phyloP scores from a whole-genome alignment of 2,888 invertebrate species.

The Argyresthia albistria region DNA sequence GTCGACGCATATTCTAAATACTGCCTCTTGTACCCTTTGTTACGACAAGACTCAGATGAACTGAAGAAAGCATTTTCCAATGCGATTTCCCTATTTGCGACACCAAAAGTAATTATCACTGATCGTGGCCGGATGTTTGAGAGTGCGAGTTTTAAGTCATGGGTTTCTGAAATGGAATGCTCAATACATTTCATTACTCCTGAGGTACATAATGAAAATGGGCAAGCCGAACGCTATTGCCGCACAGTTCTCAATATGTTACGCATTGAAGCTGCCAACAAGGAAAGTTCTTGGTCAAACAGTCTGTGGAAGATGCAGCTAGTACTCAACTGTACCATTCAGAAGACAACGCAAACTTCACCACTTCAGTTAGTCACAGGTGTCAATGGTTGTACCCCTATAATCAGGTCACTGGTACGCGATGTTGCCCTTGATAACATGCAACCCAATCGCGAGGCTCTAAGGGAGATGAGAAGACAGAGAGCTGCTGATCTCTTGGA shows the following conservation, averaged over 20 bases:
- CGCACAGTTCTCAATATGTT: slow-evolving; percentile 9
- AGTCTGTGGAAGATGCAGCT: slow-evolving; percentile 7
- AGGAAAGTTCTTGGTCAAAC: slow-evolving; percentile 2
- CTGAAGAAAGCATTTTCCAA: slow-evolving; percentile 1
- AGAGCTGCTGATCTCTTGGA: neutral
- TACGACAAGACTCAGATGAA: neutral
- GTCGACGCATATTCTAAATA: slow-evolving; percentile 5
- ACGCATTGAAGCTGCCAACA: slow-evolving; percentile 5
- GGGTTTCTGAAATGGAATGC: slow-evolving; percentile 4
- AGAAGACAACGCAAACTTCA: neutral
- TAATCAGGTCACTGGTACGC: slow-evolving; percentile 1
- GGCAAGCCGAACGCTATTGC: slow-evolving; percentile 8
- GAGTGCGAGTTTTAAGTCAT: neutral
- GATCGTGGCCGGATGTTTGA: slow-evolving; percentile 8
- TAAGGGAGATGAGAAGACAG: neutral
- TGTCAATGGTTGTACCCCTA: neutral
- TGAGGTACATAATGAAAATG: slow-evolving; percentile 8
- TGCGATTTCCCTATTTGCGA: slow-evolving; percentile 1
- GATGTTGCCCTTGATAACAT: neutral
- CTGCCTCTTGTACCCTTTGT: slow-evolving; percentile 1
- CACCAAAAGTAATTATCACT: slow-evolving; percentile 4
- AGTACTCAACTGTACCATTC: slow-evolving; percentile 1
- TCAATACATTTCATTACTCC: slow-evolving; percentile 7
- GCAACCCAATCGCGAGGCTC: slow-evolving; percentile 3
- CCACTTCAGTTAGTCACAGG: neutral